phyloP scores from a whole-genome alignment of 2,113 vertebrate species.

The Eonycteris spelaea region DNA sequence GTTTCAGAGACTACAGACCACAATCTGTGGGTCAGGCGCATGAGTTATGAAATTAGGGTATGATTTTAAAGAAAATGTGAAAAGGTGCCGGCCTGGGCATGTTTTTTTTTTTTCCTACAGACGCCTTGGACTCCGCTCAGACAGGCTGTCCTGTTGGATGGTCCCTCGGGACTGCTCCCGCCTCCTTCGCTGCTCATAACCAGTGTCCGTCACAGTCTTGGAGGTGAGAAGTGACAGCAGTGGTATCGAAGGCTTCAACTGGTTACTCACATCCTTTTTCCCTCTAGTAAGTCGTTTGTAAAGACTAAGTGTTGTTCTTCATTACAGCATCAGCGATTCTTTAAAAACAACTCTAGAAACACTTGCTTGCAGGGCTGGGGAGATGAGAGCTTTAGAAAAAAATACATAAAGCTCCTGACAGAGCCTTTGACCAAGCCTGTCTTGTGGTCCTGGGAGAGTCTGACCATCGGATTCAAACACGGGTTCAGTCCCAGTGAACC shows the following conservation, averaged over 20 bases:
- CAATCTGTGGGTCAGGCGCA: rapidly evolving
- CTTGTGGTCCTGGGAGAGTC: neutral
- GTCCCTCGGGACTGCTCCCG: too few relatives aligned
- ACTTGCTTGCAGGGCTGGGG: neutral
- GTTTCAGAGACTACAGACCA: neutral
- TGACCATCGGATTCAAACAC: too few relatives aligned
- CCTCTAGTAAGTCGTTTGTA: neutral
- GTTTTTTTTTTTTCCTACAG: neutral
- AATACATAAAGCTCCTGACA: neutral
- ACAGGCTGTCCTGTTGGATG: too few relatives aligned
- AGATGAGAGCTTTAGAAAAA: neutral
- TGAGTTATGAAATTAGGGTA: neutral
- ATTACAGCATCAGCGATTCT: neutral
- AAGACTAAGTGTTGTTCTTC: neutral
- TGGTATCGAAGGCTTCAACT: rapidly evolving
- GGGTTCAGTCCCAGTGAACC: neutral
- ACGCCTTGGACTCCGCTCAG: neutral
- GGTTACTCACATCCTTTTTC: neutral
- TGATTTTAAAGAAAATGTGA: neutral
- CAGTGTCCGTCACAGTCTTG: rapidly evolving
- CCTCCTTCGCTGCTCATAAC: neutral
- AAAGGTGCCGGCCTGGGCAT: neutral
- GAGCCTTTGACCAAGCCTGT: too few relatives aligned
- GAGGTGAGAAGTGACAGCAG: too few relatives aligned
- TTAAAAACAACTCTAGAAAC: neutral